Conservation (phyloP, 2,113 vertebrate species). For the Empidonax traillii region DNA sequence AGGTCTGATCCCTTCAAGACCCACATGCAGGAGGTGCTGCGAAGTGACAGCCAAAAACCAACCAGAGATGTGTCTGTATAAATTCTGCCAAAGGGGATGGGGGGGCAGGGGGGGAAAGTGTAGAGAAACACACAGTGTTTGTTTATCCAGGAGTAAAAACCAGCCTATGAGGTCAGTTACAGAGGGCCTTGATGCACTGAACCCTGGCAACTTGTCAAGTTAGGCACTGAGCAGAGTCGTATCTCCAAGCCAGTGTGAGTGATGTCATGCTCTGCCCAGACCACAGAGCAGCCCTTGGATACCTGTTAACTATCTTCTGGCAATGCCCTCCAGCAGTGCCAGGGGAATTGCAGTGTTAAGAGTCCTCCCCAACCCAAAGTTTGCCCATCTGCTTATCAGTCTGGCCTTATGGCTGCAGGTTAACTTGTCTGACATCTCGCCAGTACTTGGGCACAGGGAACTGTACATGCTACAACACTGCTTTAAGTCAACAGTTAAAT, state of each 20-base stretch:
- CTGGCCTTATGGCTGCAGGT: not conserved
- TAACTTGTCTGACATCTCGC: not conserved
- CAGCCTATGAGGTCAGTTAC: not conserved
- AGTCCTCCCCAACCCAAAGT: not conserved
- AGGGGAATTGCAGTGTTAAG: not conserved
- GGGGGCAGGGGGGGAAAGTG: fast-evolving
- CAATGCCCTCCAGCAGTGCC: not conserved
- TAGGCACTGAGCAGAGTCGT: not conserved
- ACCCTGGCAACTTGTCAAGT: not conserved
- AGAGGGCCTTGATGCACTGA: not conserved
- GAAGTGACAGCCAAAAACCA: not conserved
- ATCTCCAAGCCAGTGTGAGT: not conserved
- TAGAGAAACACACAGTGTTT: not conserved
- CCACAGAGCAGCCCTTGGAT: not conserved
- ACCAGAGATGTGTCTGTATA: not conserved
- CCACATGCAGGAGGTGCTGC: fast-evolving
- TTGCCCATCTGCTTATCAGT: not conserved
- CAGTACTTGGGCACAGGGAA: not conserved
- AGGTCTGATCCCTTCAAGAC: not conserved
- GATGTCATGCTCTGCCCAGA: not conserved
- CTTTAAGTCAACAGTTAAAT: not conserved
- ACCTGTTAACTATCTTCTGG: not conserved
- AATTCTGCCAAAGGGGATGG: not conserved
- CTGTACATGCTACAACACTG: not conserved
- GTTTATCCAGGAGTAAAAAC: not conserved